Percentiles rank a stretch among this genome's conserved stretches.
These are phyloP conservation scores for Phania funesta DNA, from an alignment of 2,888 invertebrate genomes.

Conservation along the genomic window DNA sequence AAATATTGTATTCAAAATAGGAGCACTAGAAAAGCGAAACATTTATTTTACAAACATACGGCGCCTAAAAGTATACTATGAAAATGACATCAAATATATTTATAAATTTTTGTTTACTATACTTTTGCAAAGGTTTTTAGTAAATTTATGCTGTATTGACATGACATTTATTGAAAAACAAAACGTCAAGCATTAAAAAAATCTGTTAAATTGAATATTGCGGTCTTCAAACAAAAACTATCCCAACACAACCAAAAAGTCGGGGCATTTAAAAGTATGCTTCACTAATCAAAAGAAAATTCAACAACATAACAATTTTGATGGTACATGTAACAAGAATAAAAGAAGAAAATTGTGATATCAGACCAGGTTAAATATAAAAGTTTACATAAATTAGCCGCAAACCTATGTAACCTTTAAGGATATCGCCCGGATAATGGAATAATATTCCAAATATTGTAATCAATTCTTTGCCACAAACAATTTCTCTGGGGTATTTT, in stretches of 20 bases:
- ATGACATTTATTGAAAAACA: conserved; percentile 39
- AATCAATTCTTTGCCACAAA: neutral
- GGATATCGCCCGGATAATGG: neutral
- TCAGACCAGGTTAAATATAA: conserved; percentile 9
- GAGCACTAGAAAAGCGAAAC: neutral
- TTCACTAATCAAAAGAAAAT: conserved; percentile 9
- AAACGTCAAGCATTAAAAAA: neutral
- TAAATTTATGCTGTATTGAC: conserved; percentile 51
- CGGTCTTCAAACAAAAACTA: conserved; percentile 31
- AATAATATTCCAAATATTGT: neutral
- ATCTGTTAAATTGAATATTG: conserved; percentile 52
- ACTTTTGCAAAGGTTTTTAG: neutral
- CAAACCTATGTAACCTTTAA: neutral
- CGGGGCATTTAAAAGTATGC: conserved; percentile 50
- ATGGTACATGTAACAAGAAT: neutral
- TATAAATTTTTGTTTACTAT: neutral
- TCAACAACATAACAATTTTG: neutral
- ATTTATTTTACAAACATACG: conserved; percentile 20
- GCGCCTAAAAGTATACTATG: conserved; percentile 35
- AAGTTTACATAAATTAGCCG: conserved; percentile 39
- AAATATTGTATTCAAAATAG: conserved; percentile 34
- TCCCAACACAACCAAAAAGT: neutral
- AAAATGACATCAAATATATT: neutral
- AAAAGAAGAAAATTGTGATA: too few species aligned
- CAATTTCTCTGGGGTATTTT: too few species aligned